Conservation (phyloP, 2,888 invertebrate genomes). For the Troides helena region DNA sequence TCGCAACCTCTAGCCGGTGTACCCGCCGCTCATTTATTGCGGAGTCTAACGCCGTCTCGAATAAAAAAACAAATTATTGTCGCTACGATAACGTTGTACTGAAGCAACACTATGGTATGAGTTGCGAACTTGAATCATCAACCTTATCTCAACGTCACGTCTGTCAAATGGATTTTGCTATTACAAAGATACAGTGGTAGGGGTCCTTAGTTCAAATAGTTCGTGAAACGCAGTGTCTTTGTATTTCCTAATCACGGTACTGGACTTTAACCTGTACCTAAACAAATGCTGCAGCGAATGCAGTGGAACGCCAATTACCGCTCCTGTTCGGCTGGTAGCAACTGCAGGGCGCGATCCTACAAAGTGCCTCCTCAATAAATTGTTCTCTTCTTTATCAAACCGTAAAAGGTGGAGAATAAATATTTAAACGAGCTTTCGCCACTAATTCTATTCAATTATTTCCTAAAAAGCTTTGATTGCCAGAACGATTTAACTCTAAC, state of each 20-base stretch:
- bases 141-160: constrained; percentile 10
- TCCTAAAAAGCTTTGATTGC: constrained; percentile 3
- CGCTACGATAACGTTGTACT: constrained; percentile 18
- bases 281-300: constrained; percentile 10
- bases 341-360: constrained; percentile 10
- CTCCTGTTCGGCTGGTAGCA: constrained; percentile 20
- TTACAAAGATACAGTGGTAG: constrained; percentile 9
- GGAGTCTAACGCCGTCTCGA: constrained; percentile 11
- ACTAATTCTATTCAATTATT: constrained; percentile 5
- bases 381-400: constrained; percentile 8
- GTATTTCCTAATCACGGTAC: constrained; percentile 23
- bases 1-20: constrained; percentile 44
- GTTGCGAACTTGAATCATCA: constrained; percentile 13
- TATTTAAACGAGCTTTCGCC: constrained; percentile 9
- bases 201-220: constrained; percentile 11
- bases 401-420: constrained; percentile 8
- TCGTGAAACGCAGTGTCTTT: constrained; percentile 13
- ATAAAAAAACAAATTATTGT: constrained; percentile 19
- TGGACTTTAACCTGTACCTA: constrained; percentile 21
- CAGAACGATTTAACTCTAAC: constrained; percentile 15
- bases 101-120: not conserved
- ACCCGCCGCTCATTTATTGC: constrained; percentile 42
- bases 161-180: not conserved
- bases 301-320: constrained; percentile 26
- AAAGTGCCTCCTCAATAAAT: constrained; percentile 12